Conservation (phyloP, 2,113 vertebrate species). For the Chionodraco myersi region DNA sequence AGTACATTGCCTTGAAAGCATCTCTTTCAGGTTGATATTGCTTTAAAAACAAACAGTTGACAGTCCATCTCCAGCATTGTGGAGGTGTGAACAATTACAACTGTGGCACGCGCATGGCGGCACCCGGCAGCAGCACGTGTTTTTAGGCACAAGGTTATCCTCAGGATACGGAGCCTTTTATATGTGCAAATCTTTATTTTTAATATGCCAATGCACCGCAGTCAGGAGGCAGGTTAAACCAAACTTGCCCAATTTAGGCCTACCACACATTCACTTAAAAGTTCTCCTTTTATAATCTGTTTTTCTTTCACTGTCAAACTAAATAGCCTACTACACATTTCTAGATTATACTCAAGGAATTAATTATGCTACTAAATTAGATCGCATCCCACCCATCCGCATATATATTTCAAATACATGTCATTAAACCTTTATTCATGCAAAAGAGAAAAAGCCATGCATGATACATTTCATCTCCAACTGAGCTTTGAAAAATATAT, state of each 20-base stretch:
- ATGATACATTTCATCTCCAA: neutral
- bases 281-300: neutral
- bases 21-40: neutral
- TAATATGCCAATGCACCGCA: neutral
- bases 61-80: conserved; percentile 15
- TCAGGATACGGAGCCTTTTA: neutral
- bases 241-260: neutral
- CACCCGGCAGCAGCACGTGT: conserved; percentile 71
- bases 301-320: neutral
- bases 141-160: conserved; percentile 69
- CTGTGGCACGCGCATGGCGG: conserved; percentile 40
- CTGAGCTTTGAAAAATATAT: neutral
- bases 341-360: conserved; percentile 18
- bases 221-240: neutral
- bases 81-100: conserved; percentile 32
- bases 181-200: neutral
- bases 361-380: conserved; percentile 13
- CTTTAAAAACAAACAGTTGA: conserved; percentile 16
- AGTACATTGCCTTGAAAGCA: neutral
- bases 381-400: neutral
- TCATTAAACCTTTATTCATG: conserved; percentile 18
- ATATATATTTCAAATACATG: conserved; percentile 9
- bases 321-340: neutral
- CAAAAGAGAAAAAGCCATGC: neutral
- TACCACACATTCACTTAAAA: neutral